Evolutionary conservation across 2,888 invertebrate genomes (phyloP).

Genomic region (Epinotia nisella): DNA sequence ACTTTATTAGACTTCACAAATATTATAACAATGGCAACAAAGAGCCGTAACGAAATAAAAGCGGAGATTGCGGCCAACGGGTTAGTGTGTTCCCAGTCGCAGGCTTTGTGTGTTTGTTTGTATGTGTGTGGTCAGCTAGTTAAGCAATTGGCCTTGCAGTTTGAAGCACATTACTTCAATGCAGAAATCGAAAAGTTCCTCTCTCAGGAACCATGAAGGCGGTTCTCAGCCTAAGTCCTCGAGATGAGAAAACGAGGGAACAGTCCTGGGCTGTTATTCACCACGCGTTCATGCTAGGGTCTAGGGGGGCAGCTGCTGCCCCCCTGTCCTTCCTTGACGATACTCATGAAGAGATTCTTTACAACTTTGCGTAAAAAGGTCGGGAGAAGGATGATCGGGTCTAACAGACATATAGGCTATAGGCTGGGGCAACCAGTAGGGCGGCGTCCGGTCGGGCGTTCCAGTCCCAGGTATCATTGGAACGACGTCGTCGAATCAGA

Average conservation of each 20-base stretch:
- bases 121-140: conserved; percentile 17
- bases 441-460: too few species aligned
- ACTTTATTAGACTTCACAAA: conserved; percentile 33
- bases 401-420: too few species aligned
- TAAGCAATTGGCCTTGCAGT: conserved; percentile 9
- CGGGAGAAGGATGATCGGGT: too few species aligned
- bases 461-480: too few species aligned
- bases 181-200: not conserved
- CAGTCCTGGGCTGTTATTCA: too few species aligned
- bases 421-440: too few species aligned
- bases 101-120: conserved; percentile 32
- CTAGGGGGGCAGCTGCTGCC: too few species aligned
- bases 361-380: not conserved
- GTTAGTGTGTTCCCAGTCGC: conserved; percentile 53
- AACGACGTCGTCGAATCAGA: too few species aligned
- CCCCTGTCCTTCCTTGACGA: too few species aligned
- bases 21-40: conserved; percentile 47
- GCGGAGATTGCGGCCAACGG: conserved; percentile 55
- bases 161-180: not conserved
- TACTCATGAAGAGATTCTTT: too few species aligned
- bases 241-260: not conserved
- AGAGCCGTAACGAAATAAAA: conserved; percentile 53
- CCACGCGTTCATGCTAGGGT: too few species aligned
- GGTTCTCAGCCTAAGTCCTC: not conserved
- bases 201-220: not conserved